Percentiles rank a stretch among this genome's conserved stretches.
Evolutionary conservation across 35 echinoderm and acorn worm genomes (phyloP).

Genomic region (Diadema setosum): DNA sequence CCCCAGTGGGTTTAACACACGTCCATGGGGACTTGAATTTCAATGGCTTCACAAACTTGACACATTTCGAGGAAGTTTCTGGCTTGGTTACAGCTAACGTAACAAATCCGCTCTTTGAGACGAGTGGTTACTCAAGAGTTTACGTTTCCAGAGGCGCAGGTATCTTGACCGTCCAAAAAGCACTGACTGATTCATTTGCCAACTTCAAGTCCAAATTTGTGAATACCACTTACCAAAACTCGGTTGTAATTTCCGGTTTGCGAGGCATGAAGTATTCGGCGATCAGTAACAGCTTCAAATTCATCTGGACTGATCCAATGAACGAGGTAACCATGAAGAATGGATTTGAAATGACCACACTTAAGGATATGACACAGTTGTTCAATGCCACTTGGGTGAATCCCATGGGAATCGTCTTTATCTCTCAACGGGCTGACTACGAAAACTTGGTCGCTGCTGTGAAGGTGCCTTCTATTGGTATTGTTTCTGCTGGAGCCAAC

Average conservation of each 20-base stretch:
- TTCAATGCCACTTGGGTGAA: slow-evolving; percentile 7
- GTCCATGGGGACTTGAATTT: neutral
- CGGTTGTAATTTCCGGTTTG: neutral
- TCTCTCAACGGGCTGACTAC: slow-evolving; percentile 21
- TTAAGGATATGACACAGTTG: slow-evolving; percentile 1
- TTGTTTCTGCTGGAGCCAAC: slow-evolving; percentile 45
- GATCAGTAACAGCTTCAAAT: neutral
- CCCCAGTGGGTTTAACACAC: neutral
- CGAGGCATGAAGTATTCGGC: neutral
- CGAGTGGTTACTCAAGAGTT: neutral
- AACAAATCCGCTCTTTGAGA: slow-evolving; percentile 32
- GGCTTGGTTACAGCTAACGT: neutral
- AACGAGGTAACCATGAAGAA: neutral
- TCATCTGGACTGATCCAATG: neutral
- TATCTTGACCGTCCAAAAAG: neutral
- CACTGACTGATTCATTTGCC: neutral
- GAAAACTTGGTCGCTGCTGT: slow-evolving; percentile 39
- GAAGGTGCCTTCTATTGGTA: slow-evolving; percentile 49
- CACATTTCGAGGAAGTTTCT: neutral
- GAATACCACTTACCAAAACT: neutral
- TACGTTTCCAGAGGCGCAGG: slow-evolving; percentile 3
- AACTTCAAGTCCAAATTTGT: neutral
- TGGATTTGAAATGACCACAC: slow-evolving; percentile 4
- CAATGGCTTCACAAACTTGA: neutral
- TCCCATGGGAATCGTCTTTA: neutral